Percentiles rank a stretch among this genome's conserved stretches.
These are phyloP conservation scores for Liparis tanakae DNA, from an alignment of 2,797 vertebrate genomes.

Conservation along the genomic window DNA sequence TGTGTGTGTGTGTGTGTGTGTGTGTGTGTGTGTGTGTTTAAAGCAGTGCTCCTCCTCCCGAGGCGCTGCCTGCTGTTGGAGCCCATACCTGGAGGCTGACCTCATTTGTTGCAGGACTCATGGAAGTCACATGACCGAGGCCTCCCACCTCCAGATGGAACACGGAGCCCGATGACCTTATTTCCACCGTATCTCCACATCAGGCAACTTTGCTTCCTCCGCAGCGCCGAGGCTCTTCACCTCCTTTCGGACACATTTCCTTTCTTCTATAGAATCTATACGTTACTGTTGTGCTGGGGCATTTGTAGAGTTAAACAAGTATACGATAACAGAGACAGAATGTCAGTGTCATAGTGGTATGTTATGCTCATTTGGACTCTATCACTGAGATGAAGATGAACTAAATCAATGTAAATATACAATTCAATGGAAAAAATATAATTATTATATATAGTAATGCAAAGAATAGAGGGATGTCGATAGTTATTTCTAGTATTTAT, in stretches of 20 bases:
- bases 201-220: slow-evolving; percentile 17
- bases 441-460: no score
- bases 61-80: slow-evolving; percentile 70
- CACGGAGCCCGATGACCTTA: slow-evolving; percentile 44
- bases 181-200: slow-evolving; percentile 20
- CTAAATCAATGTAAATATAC: no score
- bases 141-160: slow-evolving; percentile 53
- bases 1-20: slow-evolving; percentile 26
- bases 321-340: no score
- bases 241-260: neutral
- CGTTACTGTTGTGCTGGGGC: no score
- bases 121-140: slow-evolving; percentile 70
- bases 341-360: no score
- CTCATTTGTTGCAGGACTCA: slow-evolving; percentile 74
- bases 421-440: no score
- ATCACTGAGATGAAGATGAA: no score
- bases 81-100: slow-evolving; percentile 74
- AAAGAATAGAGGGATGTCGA: no score
- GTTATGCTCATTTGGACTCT: no score
- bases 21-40: slow-evolving; percentile 35
- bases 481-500: no score
- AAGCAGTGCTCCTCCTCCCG: slow-evolving; percentile 46
- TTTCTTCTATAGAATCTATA: no score
- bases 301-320: no score
- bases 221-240: neutral